Percentiles rank a stretch among this genome's conserved stretches.
Conservation (phyloP, 37 sponge, comb jelly and placozoan species). For the Aphrocallistes beatrix region DNA sequence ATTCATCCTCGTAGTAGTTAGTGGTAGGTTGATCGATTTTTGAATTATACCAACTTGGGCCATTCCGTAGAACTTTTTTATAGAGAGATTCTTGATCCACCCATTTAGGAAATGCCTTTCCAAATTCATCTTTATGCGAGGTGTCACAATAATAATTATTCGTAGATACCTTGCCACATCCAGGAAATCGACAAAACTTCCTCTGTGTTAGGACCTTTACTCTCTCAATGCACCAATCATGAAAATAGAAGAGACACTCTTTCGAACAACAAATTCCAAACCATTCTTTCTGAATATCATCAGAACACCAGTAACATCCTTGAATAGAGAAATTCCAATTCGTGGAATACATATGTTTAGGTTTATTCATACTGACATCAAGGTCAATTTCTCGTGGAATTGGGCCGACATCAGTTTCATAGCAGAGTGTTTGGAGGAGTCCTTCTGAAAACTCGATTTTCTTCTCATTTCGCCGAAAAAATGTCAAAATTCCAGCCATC, state of each 20-base stretch:
- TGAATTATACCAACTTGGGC: not conserved
- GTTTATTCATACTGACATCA: not conserved
- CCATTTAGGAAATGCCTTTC: not conserved
- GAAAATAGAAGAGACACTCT: constrained; percentile 3
- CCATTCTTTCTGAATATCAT: not conserved
- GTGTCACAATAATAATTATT: not conserved
- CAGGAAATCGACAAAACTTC: not conserved
- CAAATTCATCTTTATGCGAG: not conserved
- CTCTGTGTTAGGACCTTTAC: not conserved
- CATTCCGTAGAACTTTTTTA: not conserved
- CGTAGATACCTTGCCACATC: not conserved
- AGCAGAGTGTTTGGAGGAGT: not conserved
- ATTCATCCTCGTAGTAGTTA: too few relatives aligned
- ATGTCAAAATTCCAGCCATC: too few relatives aligned
- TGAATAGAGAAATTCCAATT: not conserved
- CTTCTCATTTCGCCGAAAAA: not conserved
- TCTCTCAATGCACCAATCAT: constrained; percentile 16
- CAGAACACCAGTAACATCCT: not conserved
- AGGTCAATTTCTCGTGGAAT: not conserved
- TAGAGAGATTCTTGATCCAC: not conserved
- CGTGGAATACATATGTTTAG: not conserved
- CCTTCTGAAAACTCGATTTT: not conserved
- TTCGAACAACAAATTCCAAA: not conserved
- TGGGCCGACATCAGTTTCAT: not conserved
- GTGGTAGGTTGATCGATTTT: too few relatives aligned